Percentiles rank a stretch among this genome's conserved stretches.
Evolutionary conservation across 2,888 invertebrate species (phyloP).

Genomic region (Tuberolachnus salignus): DNA sequence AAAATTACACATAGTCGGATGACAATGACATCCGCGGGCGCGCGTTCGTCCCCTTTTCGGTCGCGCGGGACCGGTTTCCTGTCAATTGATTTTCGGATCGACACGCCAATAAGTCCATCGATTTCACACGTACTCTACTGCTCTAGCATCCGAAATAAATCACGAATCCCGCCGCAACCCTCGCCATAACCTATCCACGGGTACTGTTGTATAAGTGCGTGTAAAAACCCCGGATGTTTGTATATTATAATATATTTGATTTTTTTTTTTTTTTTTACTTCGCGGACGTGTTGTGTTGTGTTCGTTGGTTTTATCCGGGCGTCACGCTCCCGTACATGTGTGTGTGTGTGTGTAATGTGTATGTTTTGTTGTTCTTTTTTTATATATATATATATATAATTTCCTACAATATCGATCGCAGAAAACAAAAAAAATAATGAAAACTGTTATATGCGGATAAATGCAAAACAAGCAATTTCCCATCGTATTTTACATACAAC

Average conservation of each 20-base stretch:
- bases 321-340: too few species aligned
- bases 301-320: background rate
- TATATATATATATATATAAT: too few species aligned
- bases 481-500: too few species aligned
- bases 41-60: constrained; percentile 1
- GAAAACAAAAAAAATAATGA: too few species aligned
- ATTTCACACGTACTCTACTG: constrained; percentile 56
- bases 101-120: constrained; percentile 56
- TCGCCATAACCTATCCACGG: too few species aligned
- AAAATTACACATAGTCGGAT: constrained; percentile 25
- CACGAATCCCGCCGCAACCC: constrained; percentile 39
- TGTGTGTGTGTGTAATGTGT: too few species aligned
- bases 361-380: too few species aligned
- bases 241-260: background rate
- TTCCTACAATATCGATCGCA: too few species aligned
- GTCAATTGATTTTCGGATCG: constrained; percentile 54
- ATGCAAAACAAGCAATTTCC: too few species aligned
- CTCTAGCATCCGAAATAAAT: constrained; percentile 56
- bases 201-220: background rate
- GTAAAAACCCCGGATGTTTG: constrained; percentile 37
- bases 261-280: too few species aligned
- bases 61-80: constrained; percentile 35
- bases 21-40: constrained; percentile 52
- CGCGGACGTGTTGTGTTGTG: background rate
- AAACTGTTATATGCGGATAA: too few species aligned